phyloP scores from a whole-genome alignment of 2,113 vertebrate species.

The Cryptotis parvus region DNA sequence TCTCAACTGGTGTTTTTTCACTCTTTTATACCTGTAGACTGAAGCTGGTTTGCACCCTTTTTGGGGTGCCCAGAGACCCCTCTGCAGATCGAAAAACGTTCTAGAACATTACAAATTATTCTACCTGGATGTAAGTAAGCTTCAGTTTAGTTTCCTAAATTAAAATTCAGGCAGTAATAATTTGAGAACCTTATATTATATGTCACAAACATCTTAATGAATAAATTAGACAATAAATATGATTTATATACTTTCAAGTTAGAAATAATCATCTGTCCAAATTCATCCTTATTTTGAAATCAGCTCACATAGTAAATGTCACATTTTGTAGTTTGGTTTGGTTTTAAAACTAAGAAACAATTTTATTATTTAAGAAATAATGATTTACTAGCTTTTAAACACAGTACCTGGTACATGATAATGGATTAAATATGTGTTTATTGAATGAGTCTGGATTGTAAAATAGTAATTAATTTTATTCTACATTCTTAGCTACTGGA shows the following conservation, averaged over 20 bases:
- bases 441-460: slow-evolving; percentile 14
- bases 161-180: too few relatives aligned
- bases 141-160: neutral
- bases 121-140: neutral
- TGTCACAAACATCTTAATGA: neutral
- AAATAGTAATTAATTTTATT: slow-evolving; percentile 25
- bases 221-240: neutral
- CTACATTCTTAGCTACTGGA: slow-evolving; percentile 9
- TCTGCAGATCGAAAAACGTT: neutral
- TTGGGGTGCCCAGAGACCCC: too few relatives aligned
- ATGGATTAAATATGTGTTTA: neutral
- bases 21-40: too few relatives aligned
- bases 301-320: neutral
- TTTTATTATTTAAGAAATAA: neutral
- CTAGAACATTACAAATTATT: neutral
- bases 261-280: neutral
- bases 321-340: slow-evolving; percentile 12
- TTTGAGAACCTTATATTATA: neutral
- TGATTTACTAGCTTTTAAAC: neutral
- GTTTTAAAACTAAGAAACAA: neutral
- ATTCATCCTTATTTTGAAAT: slow-evolving; percentile 44
- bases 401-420: neutral
- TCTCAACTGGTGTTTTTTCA: neutral
- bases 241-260: too few relatives aligned
- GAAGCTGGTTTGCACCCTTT: too few relatives aligned